These are phyloP conservation scores for Perca fluviatilis DNA, from an alignment of 2,113 vertebrate genomes.

Conservation along the genomic window DNA sequence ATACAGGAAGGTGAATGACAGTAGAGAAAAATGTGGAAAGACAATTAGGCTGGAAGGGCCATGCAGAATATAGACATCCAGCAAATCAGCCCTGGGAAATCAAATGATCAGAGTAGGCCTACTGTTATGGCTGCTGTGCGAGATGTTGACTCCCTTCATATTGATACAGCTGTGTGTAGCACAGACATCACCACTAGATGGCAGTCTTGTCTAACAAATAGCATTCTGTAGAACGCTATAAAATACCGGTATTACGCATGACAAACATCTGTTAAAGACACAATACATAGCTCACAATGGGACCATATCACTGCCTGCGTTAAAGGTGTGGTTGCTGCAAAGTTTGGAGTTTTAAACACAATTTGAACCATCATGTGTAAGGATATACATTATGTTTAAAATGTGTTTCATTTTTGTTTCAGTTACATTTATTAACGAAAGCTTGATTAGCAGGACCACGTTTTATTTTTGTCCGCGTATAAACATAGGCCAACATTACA, in stretches of 20 bases:
- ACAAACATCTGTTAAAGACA: neutral
- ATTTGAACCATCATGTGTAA: neutral
- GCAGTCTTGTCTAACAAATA: constrained; percentile 62
- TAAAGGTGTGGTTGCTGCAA: neutral
- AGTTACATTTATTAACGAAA: neutral
- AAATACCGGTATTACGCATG: neutral
- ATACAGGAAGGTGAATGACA: neutral
- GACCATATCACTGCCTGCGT: neutral
- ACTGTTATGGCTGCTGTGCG: neutral
- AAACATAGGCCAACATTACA: neutral
- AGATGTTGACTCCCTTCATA: neutral
- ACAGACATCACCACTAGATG: constrained; percentile 69
- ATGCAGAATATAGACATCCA: neutral
- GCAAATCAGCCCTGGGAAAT: neutral
- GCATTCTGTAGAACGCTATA: neutral
- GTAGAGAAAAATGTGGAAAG: neutral
- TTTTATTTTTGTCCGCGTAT: neutral
- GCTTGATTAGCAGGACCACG: neutral
- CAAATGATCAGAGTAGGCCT: neutral
- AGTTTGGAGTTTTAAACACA: neutral
- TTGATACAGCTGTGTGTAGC: constrained; percentile 4
- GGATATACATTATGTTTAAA: neutral
- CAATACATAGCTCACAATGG: too few relatives aligned
- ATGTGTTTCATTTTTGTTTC: neutral
- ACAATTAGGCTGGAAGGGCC: neutral